Evolutionary conservation across 2,113 vertebrate genomes (phyloP).

Genomic region (Rhinichthys klamathensis): DNA sequence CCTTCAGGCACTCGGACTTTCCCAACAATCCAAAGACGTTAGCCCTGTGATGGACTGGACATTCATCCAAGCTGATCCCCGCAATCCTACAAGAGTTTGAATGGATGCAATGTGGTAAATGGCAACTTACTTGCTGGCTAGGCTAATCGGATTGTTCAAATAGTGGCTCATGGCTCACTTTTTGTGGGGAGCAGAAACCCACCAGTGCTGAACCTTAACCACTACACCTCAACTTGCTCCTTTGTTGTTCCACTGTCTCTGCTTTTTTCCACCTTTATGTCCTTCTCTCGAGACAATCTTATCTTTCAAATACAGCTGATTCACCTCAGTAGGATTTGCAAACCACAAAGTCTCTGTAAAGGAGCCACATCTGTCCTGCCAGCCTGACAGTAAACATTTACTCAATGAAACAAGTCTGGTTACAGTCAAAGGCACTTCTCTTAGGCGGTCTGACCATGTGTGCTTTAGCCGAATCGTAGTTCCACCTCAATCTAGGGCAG

Average conservation of each 20-base stretch:
- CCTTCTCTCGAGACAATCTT: neutral
- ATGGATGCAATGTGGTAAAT: neutral
- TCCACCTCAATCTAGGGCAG: no score
- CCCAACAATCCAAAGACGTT: neutral
- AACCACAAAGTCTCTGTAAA: neutral
- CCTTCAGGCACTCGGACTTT: neutral
- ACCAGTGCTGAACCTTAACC: neutral
- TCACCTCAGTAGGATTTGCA: neutral
- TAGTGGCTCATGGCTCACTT: neutral
- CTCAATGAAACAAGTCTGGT: neutral
- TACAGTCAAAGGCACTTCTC: neutral
- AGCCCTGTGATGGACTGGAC: neutral
- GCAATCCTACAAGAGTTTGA: neutral
- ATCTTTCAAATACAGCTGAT: neutral
- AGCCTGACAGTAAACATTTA: slow-evolving; percentile 1
- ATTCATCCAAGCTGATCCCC: neutral
- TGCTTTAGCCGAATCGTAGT: no score
- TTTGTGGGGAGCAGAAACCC: neutral
- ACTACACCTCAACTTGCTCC: neutral
- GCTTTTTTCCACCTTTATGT: neutral
- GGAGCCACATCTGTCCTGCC: neutral
- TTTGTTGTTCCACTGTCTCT: neutral
- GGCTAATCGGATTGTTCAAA: neutral
- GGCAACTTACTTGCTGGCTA: neutral
- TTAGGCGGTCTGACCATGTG: no score